Conservation (phyloP, 35 echinoderm and acorn worm genomes). For the Stichopus chloronotus region DNA sequence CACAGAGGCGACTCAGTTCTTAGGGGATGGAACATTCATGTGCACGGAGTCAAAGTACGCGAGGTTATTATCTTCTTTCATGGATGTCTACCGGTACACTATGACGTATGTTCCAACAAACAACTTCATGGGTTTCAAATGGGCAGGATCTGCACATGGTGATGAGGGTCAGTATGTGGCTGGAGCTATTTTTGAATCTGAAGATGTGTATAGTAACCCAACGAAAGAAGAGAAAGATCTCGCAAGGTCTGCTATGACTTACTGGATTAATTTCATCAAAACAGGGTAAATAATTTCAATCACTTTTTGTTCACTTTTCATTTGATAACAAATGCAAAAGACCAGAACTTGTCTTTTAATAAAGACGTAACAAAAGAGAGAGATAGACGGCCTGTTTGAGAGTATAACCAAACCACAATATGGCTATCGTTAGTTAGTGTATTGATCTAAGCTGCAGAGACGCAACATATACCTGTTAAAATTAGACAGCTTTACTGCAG, state of each 20-base stretch:
- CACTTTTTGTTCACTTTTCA: neutral
- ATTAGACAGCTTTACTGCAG: too few species aligned
- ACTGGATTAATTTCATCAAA: constrained; percentile 50
- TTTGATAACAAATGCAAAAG: too few species aligned
- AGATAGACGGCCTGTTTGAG: too few species aligned
- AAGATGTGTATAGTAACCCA: too few species aligned
- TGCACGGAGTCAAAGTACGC: constrained; percentile 31
- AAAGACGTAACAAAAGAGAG: too few species aligned
- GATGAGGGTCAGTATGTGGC: constrained; percentile 18
- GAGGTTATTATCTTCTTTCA: neutral
- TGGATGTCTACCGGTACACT: constrained; percentile 23
- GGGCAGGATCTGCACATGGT: constrained; percentile 48
- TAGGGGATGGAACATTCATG: constrained; percentile 5
- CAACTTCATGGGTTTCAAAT: constrained; percentile 27
- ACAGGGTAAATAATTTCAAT: constrained; percentile 22
- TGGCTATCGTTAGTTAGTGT: too few species aligned
- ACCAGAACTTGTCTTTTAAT: too few species aligned
- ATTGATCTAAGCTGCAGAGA: too few species aligned
- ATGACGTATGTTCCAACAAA: constrained; percentile 17
- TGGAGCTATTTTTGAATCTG: neutral
- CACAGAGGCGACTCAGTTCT: neutral
- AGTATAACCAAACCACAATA: too few species aligned
- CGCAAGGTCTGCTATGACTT: neutral
- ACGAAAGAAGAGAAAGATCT: constrained; percentile 28
- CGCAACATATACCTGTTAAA: too few species aligned